phyloP scores from a whole-genome alignment of 2,113 vertebrate genomes.

The Acanthisitta chloris region DNA sequence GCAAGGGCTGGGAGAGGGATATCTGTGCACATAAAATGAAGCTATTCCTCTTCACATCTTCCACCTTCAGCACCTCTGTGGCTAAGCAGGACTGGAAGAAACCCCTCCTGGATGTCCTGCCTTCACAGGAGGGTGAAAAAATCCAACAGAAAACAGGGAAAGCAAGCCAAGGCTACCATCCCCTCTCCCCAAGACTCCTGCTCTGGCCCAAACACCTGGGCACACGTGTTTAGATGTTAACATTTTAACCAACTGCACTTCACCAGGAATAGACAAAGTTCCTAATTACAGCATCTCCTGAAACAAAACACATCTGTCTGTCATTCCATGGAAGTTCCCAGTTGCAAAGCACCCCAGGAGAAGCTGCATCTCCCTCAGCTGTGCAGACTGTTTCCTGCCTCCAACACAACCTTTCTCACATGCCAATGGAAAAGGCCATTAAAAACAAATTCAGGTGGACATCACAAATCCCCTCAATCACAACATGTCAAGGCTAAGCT shows the following conservation, averaged over 20 bases:
- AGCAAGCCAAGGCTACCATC: background rate
- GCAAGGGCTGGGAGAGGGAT: background rate
- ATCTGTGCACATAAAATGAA: background rate
- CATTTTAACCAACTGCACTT: background rate
- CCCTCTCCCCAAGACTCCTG: background rate
- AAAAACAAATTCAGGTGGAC: background rate
- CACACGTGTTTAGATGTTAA: background rate
- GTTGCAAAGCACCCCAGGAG: background rate
- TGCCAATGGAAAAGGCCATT: background rate
- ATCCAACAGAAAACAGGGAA: accelerated
- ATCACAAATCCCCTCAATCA: background rate
- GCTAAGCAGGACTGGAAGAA: background rate
- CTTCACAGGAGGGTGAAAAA: background rate
- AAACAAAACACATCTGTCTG: background rate
- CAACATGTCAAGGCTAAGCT: background rate
- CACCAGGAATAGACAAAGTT: background rate
- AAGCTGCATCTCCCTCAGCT: background rate
- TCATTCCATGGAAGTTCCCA: background rate
- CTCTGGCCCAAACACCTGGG: background rate
- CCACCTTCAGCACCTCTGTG: background rate
- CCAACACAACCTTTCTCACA: background rate
- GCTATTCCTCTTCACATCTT: background rate
- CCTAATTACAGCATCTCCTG: background rate
- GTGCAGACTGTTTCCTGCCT: background rate
- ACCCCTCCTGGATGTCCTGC: accelerated